Percentiles rank a stretch among this genome's conserved stretches.
These are phyloP conservation scores for Hofmannophila pseudospretella DNA, from an alignment of 2,888 invertebrate genomes.

Conservation along the genomic window DNA sequence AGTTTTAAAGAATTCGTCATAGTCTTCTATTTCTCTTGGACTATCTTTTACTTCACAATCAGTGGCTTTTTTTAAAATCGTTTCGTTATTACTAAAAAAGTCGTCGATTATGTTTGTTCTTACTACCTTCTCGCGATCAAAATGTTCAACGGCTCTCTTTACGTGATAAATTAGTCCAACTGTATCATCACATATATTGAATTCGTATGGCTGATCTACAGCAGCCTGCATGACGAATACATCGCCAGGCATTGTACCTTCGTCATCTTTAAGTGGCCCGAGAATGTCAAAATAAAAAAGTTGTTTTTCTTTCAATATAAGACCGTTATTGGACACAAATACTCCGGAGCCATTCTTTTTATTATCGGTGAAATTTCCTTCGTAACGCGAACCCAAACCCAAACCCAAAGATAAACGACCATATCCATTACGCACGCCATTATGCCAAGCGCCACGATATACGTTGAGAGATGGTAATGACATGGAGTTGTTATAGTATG, in stretches of 20 bases:
- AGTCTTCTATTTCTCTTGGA: conserved; percentile 28
- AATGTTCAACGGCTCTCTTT: conserved; percentile 48
- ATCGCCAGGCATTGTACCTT: background rate
- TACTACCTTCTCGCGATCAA: conserved; percentile 45
- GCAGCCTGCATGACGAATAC: background rate
- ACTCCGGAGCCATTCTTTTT: conserved; percentile 77
- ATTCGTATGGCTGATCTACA: conserved; percentile 32
- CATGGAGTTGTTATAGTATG: conserved; percentile 69
- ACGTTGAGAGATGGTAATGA: conserved; percentile 69
- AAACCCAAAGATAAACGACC: conserved; percentile 71
- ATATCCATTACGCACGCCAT: conserved; percentile 70
- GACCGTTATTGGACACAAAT: conserved; percentile 76
- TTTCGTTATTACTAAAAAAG: conserved; percentile 46
- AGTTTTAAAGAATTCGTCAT: conserved; percentile 48
- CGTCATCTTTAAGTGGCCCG: conserved; percentile 18
- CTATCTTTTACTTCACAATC: too few species aligned
- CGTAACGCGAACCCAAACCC: conserved; percentile 73
- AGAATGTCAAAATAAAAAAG: conserved; percentile 23
- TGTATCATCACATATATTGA: conserved; percentile 50
- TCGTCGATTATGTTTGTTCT: conserved; percentile 41
- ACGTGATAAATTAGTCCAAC: conserved; percentile 67
- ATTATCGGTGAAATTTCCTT: conserved; percentile 74
- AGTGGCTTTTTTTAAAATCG: background rate
- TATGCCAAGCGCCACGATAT: conserved; percentile 77
- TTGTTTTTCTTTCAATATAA: background rate